Evolutionary conservation across 1,140 invertebrate species (phyloP), one percentile per base, ranked within the genome.

Genomic region (Reticulitermes speratus): DNA sequence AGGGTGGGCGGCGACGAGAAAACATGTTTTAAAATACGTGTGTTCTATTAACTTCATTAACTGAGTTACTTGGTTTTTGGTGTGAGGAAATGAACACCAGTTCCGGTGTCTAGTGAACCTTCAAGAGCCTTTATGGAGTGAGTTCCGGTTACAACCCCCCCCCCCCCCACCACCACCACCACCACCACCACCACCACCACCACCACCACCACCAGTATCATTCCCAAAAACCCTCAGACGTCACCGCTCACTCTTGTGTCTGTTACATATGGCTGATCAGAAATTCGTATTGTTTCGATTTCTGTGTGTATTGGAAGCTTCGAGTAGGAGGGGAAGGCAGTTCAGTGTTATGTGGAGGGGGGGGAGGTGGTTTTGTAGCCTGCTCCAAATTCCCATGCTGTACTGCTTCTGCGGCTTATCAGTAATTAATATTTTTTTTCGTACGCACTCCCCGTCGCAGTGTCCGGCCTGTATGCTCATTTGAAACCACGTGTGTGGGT

Each of bases 281-380:
- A 75, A 75, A n/a, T 75, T 75, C 65, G 12, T 30, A 75, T 75
- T 75, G 65, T 75, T 75, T 75, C 25, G 65, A 75, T 75, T 75
- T 75, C 25, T 30, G 12, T 75, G 65, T n/a, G n/a, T 75, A 75
- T 75, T 30, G 7, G n/a, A 25, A 6, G 19, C 2, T 75, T 65
- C 3, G 19, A 65, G 55, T 38, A 38, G 38, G 38, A 38, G 38
- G 38, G 38, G 38, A 38, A 38, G 38, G 38, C 38, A 5, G 38
- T 38, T 38, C 38, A 38, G 38, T 38, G 38, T 5, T 2, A 38
- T 5, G 38, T 38, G 38, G 38, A 38, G 19, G 52, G 19, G 52
- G 52, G 52, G 52, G 19, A 14, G 52, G 1, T 12, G 52, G 52
- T 12, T 12, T 55, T 21, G 52, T 55, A 55, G 5, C 19, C 52